A percentile compares a stretch with the other conserved stretches of the same genome.
Evolutionary conservation across 1,140 invertebrate species (phyloP).

Genomic region (Leptopilina boulardi): DNA sequence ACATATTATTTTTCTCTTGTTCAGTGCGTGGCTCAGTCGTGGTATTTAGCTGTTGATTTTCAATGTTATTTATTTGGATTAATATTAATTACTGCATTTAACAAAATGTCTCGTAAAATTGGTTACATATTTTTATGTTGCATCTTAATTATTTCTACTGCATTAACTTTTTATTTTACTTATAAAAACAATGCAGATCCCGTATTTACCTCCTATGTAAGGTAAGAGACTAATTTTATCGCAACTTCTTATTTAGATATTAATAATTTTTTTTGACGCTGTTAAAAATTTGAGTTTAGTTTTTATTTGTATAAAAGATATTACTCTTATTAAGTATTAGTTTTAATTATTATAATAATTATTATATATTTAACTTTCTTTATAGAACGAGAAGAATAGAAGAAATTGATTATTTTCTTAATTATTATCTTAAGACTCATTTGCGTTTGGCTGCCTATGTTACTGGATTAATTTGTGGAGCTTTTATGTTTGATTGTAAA

Average conservation of each 20-base stretch:
- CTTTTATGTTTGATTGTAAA: conserved; percentile 55
- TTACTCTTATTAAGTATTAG: too few relatives aligned
- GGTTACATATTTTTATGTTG: conserved; percentile 55
- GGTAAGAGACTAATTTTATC: conserved; percentile 49
- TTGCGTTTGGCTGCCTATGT: conserved; percentile 56
- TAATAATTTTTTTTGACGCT: too few relatives aligned
- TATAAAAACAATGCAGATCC: conserved; percentile 53
- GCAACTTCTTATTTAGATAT: too few relatives aligned
- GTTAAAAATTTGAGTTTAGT: too few relatives aligned
- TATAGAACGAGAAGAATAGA: background rate
- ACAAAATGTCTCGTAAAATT: conserved; percentile 64
- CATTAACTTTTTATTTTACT: conserved; percentile 53
- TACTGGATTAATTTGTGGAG: conserved; percentile 57
- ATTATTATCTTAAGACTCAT: conserved; percentile 48
- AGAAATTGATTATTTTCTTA: background rate
- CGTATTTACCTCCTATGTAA: conserved; percentile 50
- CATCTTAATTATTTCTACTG: conserved; percentile 43
- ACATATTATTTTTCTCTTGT: conserved; percentile 47
- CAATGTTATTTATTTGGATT: conserved; percentile 76
- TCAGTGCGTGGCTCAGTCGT: conserved; percentile 77
- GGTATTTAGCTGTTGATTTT: conserved; percentile 78
- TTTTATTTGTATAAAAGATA: too few relatives aligned
- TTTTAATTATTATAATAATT: too few relatives aligned
- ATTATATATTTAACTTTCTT: too few relatives aligned
- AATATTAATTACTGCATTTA: conserved; percentile 71